Base-by-base conservation (phyloP, 2,113 vertebrate species). In the Cololabis saira region DNA sequence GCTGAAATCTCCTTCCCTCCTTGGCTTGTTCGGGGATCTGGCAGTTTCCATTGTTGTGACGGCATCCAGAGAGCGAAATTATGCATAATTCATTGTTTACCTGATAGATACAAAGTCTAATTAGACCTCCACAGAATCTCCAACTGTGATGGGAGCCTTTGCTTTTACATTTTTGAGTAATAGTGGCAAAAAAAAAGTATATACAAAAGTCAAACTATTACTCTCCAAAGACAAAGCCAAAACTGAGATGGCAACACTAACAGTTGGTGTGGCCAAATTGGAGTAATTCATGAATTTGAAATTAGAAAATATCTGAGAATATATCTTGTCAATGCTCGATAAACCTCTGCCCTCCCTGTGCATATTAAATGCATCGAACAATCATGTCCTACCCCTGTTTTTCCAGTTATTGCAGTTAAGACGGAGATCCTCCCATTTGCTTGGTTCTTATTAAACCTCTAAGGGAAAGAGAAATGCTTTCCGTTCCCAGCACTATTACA, bases 31-130 rank as follows among this genome's bases (percentile, higher is more conserved):
- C 55, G 18, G 51, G 51, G 30, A 22, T 67, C 21, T 41, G 40
- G 15, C 61, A 30, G 45, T 52, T 43, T 33, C 42, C 49, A 30
- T 65, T 77, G 71, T 65, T 71, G 73, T 37, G 60, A 54, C 50
- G 61, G 37, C 70, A 75, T 22, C 44, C 11, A 21, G 59, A 78
- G 70, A 61, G 62, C 57, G 17, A 47, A 68, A 37, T 16, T 22
- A 83, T 89, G 59, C 80, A 85, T 84, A 69, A 87, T 89, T 87
- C 78, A 87, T 87, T 78, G 71, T 87, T 89, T 78, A 84, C 74
- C 65, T 89, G 76, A 80, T 72, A 81, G 85, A 85, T 76, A 78
- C 68, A 15, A 17, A 58, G 71, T 74, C 78, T 74, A 84, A 87
- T 87, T 76, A 82, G 77, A 71, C 69, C 66, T 71, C 15, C 12